Evolutionary conservation across 1,140 invertebrate genomes (phyloP).

Genomic region (Ceratoteleas bidentatus): DNA sequence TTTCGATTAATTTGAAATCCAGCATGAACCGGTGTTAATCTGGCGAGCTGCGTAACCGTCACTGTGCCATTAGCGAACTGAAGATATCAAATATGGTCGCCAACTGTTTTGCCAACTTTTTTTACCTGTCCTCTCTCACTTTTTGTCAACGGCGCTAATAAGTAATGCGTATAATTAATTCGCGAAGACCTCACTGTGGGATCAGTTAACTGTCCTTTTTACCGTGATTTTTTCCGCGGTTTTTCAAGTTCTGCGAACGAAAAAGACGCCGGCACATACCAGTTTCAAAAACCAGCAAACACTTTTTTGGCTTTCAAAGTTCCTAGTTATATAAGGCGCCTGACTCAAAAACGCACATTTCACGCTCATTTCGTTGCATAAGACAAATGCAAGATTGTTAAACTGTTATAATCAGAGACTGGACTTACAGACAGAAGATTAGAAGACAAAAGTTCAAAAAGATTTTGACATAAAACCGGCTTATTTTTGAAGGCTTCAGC

Average conservation of each 20-base stretch:
- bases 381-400: conserved; percentile 13
- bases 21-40: not conserved
- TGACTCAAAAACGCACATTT: conserved; percentile 7
- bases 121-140: conserved; percentile 10
- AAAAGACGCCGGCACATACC: conserved; percentile 11
- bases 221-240: not conserved
- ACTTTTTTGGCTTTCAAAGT: conserved; percentile 32
- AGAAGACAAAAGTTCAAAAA: too few species aligned
- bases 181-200: conserved; percentile 29
- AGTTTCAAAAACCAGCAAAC: conserved; percentile 28
- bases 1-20: not conserved
- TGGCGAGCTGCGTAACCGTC: not conserved
- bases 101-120: conserved; percentile 24
- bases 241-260: not conserved
- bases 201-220: conserved; percentile 34
- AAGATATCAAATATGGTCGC: conserved; percentile 22
- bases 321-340: conserved; percentile 16
- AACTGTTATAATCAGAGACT: conserved; percentile 15
- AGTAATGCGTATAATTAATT: conserved; percentile 56
- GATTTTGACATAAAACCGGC: too few species aligned
- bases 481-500: too few species aligned
- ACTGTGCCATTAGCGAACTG: conserved; percentile 1
- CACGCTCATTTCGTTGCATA: conserved; percentile 35
- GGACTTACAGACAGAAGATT: too few species aligned
- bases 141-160: conserved; percentile 36